Evolutionary conservation across 2,888 invertebrate genomes (phyloP).

Genomic region (Rhamphomyia laevipes): DNA sequence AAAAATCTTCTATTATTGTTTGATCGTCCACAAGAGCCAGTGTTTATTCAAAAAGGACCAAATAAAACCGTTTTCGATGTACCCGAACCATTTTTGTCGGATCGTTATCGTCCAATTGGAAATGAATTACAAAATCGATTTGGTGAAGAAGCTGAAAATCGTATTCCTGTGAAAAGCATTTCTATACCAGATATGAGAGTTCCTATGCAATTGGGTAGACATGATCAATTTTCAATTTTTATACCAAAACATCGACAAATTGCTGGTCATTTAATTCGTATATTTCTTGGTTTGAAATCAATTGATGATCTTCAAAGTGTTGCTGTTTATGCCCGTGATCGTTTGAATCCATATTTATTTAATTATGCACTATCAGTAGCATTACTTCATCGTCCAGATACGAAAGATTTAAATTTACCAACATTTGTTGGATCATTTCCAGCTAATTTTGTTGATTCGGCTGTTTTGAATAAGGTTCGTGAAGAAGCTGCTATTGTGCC

Average conservation of each 20-base stretch:
- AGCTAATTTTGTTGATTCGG: slow-evolving; percentile 46
- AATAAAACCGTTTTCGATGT: slow-evolving; percentile 48
- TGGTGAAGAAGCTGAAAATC: slow-evolving; percentile 40
- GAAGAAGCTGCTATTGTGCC: slow-evolving; percentile 44
- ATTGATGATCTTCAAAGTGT: slow-evolving; percentile 54
- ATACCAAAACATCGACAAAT: slow-evolving; percentile 54
- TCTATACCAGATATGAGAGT: slow-evolving; percentile 49
- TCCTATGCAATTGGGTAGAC: slow-evolving; percentile 49
- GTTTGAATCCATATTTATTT: slow-evolving; percentile 62
- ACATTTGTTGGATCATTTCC: slow-evolving; percentile 51
- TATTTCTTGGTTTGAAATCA: slow-evolving; percentile 45
- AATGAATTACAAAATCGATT: slow-evolving; percentile 46
- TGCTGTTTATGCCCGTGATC: slow-evolving; percentile 52
- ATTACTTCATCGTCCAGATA: slow-evolving; percentile 49
- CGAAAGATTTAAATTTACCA: slow-evolving; percentile 42
- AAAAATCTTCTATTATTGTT: slow-evolving; percentile 53
- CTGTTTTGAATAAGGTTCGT: slow-evolving; percentile 42
- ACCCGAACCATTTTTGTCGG: slow-evolving; percentile 48
- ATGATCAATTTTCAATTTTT: slow-evolving; percentile 59
- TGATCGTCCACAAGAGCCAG: slow-evolving; percentile 64
- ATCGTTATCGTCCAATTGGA: slow-evolving; percentile 41
- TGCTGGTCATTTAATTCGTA: slow-evolving; percentile 53
- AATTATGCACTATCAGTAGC: slow-evolving; percentile 64
- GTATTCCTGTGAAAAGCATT: slow-evolving; percentile 48
- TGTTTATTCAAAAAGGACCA: slow-evolving; percentile 63